phyloP scores from a whole-genome alignment of 2,888 invertebrate genomes.

The Polia nebulosa region DNA sequence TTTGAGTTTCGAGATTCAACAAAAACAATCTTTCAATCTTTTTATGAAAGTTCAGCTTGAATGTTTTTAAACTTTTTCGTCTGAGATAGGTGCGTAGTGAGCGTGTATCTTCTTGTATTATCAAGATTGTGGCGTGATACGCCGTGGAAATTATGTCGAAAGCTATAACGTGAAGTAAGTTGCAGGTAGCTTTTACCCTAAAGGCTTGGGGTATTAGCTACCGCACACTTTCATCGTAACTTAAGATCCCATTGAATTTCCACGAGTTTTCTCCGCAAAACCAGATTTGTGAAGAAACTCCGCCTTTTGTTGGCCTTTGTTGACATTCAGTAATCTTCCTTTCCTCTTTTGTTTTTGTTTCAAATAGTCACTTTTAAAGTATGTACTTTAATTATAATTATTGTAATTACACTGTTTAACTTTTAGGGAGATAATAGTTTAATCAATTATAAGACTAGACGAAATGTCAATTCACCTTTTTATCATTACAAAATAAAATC shows the following conservation, averaged over 20 bases:
- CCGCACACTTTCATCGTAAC: slow-evolving; percentile 52
- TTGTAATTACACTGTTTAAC: background rate
- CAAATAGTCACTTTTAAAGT: slow-evolving; percentile 3
- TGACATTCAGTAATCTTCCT: slow-evolving; percentile 39
- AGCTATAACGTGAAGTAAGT: slow-evolving; percentile 49
- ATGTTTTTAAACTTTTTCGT: slow-evolving; percentile 46
- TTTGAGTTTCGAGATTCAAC: slow-evolving; percentile 53
- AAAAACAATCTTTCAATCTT: slow-evolving; percentile 63
- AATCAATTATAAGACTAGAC: background rate
- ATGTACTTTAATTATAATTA: background rate
- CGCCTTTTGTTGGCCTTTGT: slow-evolving; percentile 42
- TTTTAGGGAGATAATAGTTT: background rate
- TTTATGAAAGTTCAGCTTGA: slow-evolving; percentile 42
- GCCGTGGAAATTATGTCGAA: slow-evolving; percentile 51
- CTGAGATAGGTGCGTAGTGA: slow-evolving; percentile 22
- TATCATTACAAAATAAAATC: background rate
- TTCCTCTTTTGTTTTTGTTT: slow-evolving; percentile 24
- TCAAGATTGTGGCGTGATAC: slow-evolving; percentile 48
- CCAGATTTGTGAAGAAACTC: slow-evolving; percentile 46
- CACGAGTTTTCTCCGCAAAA: slow-evolving; percentile 49
- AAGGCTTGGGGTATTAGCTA: slow-evolving; percentile 56
- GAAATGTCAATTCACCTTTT: background rate
- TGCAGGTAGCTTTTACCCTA: slow-evolving; percentile 57
- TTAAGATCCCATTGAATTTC: slow-evolving; percentile 61
- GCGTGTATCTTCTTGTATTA: slow-evolving; percentile 37